phyloP scores from a whole-genome alignment of 2,888 invertebrate species.

The Pedicia rivosa region DNA sequence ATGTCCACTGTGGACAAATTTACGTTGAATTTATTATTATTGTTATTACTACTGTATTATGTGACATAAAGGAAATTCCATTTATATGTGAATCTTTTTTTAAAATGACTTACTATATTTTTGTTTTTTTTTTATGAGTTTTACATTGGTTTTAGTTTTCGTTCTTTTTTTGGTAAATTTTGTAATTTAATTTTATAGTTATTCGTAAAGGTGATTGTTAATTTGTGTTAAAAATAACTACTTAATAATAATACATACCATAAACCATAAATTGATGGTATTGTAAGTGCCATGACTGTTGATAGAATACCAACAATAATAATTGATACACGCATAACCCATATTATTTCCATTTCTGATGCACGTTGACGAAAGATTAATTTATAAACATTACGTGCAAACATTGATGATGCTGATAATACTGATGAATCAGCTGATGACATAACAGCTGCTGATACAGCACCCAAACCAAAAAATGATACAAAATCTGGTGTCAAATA shows the following conservation, averaged over 20 bases:
- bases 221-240: not conserved
- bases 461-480: slow-evolving; percentile 94
- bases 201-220: no score
- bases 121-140: no score
- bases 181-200: no score
- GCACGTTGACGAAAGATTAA: slow-evolving; percentile 92
- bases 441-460: slow-evolving; percentile 98
- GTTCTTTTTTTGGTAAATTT: no score
- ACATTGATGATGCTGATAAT: slow-evolving; percentile 96
- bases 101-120: no score
- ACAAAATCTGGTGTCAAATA: slow-evolving; percentile 91
- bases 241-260: slow-evolving; percentile 45
- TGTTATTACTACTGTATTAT: no score
- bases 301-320: slow-evolving; percentile 82
- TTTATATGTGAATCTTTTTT: no score
- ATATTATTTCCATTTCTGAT: slow-evolving; percentile 93
- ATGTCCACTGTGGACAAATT: no score
- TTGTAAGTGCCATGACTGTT: slow-evolving; percentile 92
- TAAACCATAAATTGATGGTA: slow-evolving; percentile 93
- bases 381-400: slow-evolving; percentile 96
- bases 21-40: no score
- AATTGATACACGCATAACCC: slow-evolving; percentile 88
- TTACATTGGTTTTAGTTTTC: no score
- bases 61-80: no score
- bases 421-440: slow-evolving; percentile 98